Base-by-base conservation (phyloP, 2,797 vertebrate species). In the Acomys russatus region DNA sequence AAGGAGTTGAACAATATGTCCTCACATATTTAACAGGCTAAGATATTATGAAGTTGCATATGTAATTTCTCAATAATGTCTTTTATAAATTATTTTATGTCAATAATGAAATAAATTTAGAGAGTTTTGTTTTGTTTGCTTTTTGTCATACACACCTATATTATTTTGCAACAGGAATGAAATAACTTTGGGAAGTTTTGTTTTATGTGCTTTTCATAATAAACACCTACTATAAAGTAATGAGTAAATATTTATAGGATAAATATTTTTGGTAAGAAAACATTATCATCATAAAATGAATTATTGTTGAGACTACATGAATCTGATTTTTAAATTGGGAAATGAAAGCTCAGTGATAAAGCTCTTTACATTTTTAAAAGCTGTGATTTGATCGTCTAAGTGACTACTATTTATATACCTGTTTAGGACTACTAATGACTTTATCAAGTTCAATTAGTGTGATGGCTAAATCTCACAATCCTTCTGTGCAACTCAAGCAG, bases 321-420 rank as follows among this genome's bases (percentile, higher is more conserved):
- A 82, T 80, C 5, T 64, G 76, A 80, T 90, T 95, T 86, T 97
- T 92, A 86, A 94, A 87, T 88, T 95, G 51, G 71, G 18, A 93
- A 86, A 94, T 49, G n/a, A 96, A 93, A 94, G 18, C 51, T 71
- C 8, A 73, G 33, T 77, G 74, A 88, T 76, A 96, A 91, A 96
- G 6, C n/a, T 68, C 38, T 76, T 90, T 77, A 83, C 2, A 28
- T n/a, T 78, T 88, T 95, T 88, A 71, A 61, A 0, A 82, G 86
- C 84, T 88, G 59, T 92, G 51, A 88, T 96, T 87, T 94, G 88
- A 88, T 96, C 78, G 78, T 85, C 68, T 96, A 91, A 92, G 59
- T 84, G 91, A 92, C 90, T 95, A 85, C 87, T 98, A 12, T 98
- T 97, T 92, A 95, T 96, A 85, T 96, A 96, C 80, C 96, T 97